phyloP scores from a whole-genome alignment of 2,797 vertebrate species.

The Amblyraja radiata region DNA sequence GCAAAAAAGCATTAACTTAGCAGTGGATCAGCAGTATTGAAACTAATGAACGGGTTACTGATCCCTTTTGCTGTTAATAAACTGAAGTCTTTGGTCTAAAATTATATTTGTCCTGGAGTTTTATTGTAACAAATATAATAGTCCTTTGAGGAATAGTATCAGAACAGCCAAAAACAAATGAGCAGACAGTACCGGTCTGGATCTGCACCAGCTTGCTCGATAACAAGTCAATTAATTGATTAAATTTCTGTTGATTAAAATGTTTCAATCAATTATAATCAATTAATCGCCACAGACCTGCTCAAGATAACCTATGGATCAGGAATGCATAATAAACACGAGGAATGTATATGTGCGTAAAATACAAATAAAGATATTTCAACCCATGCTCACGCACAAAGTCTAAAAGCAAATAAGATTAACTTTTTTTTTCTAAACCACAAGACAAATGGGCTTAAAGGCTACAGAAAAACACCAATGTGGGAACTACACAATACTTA shows the following conservation, averaged over 20 bases:
- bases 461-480: constrained; percentile 61
- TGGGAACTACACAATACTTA: constrained; percentile 68
- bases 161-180: constrained; percentile 18
- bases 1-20: background rate
- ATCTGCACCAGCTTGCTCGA: constrained; percentile 18
- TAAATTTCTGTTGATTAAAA: constrained; percentile 38
- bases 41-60: background rate
- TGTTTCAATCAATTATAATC: constrained; percentile 38
- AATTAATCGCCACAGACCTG: constrained; percentile 31
- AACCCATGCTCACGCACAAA: constrained; percentile 20
- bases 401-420: constrained; percentile 36
- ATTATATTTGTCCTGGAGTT: constrained; percentile 1
- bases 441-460: constrained; percentile 71
- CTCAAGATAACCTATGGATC: constrained; percentile 38
- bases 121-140: constrained; percentile 13
- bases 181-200: background rate
- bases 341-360: constrained; percentile 8
- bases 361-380: constrained; percentile 35
- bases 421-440: constrained; percentile 65
- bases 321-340: constrained; percentile 35
- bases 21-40: background rate
- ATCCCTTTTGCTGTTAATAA: background rate
- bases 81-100: background rate
- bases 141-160: constrained; percentile 24
- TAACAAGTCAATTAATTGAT: constrained; percentile 38